A percentile compares a stretch with the other conserved stretches of the same genome.
phyloP scores from a whole-genome alignment of 2,797 vertebrate species.

The Okamejei kenojei region DNA sequence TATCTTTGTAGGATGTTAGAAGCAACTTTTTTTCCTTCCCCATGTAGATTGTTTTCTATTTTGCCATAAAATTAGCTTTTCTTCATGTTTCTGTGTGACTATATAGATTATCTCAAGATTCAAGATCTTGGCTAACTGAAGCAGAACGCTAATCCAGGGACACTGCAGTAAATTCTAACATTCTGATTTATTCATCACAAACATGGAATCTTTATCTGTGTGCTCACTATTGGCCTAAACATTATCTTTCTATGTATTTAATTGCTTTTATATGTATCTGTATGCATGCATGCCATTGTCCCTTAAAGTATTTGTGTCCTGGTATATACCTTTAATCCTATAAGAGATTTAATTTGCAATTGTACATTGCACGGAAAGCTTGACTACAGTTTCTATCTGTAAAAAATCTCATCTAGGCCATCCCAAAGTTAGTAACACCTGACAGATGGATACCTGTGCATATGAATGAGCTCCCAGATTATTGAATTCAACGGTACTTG shows the following conservation, averaged over 20 bases:
- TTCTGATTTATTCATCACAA: neutral
- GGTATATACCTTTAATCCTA: neutral
- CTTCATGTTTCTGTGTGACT: neutral
- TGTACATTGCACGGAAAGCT: neutral
- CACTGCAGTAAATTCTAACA: neutral
- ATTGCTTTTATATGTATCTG: neutral
- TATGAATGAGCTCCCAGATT: too few relatives aligned
- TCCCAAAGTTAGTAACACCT: too few relatives aligned
- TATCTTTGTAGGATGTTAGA: too few relatives aligned
- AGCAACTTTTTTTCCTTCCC: too few relatives aligned
- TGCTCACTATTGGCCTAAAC: neutral
- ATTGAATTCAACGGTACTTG: too few relatives aligned
- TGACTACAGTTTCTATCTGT: neutral
- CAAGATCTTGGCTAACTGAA: too few relatives aligned
- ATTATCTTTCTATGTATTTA: neutral
- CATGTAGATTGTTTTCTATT: neutral
- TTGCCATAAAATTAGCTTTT: neutral
- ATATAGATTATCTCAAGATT: too few relatives aligned
- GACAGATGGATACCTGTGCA: too few relatives aligned
- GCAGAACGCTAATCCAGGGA: neutral
- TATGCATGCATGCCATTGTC: neutral
- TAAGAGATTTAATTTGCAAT: neutral
- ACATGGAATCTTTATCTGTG: neutral
- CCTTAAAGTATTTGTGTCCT: neutral
- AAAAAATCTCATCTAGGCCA: neutral